Base-by-base conservation (phyloP, 2,113 vertebrate genomes). In the Helogale parvula region DNA sequence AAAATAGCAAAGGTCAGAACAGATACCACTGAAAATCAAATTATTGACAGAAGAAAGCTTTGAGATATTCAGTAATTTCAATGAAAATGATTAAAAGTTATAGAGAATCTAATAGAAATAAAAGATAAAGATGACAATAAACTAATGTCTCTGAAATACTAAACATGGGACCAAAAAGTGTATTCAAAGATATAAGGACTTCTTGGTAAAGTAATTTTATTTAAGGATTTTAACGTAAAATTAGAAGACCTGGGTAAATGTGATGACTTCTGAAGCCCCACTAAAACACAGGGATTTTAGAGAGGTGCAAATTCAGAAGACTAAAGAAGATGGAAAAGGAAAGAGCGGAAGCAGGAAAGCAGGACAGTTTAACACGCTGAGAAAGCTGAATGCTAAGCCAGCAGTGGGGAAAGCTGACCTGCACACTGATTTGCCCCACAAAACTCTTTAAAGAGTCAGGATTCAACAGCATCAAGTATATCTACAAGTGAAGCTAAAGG, bases 11-110 rank as follows among this genome's bases (percentile, higher is more conserved):
- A 84, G 47, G 38, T 57, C 19, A 66, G 38, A 84, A 65, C 21
- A 65, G 41, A 72, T 8, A 89, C n/a, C 41, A 79, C 14, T 95
- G 69, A 89, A 88, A 92, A 83, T 94, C 60, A 90, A 81, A 66
- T 96, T 91, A 76, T 16, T 87, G 60, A n/a, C 12, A 65, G 25
- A 95, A 13, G 50, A 84, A 84, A 92, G 6, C 17, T 71, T 92
- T 89, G 14, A 83, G 50, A 76, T 92, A 92, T 33, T 91, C 11
- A 71, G 60, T 79, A 65, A 83, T 71, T 88, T 81, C 29, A n/a
- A 25, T 77, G 15, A 88, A 92, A 94, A 84, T 77, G 9, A 15
- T 96, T 89, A 33, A 89, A 65, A 72, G 72, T 88, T 88, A 72
- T 38, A 86, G 66, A 23, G 23, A 82, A 35, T 74, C 29, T 92